Evolutionary conservation across 2,888 invertebrate genomes (phyloP).

Genomic region (Hyles lineata): DNA sequence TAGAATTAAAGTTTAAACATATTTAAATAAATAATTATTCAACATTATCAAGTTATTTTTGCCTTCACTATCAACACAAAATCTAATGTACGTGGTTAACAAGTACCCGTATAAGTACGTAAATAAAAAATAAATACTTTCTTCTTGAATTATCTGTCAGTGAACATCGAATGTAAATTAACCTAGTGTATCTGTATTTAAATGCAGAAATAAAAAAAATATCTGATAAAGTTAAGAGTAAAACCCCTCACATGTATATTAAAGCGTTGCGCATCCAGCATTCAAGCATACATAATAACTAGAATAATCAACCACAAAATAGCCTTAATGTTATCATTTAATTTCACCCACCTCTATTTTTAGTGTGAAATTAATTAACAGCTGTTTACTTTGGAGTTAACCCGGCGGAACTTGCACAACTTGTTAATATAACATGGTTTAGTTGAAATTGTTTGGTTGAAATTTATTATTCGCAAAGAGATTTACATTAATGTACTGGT

Average conservation of each 20-base stretch:
- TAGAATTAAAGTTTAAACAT: no score
- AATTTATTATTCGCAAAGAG: constrained; percentile 1
- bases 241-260: neutral
- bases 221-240: neutral
- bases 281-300: neutral
- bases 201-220: neutral
- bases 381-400: constrained; percentile 5
- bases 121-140: no score
- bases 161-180: no score
- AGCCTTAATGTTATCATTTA: constrained; percentile 7
- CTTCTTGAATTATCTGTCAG: no score
- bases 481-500: neutral
- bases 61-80: no score
- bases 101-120: no score
- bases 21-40: no score
- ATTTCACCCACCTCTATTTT: constrained; percentile 33
- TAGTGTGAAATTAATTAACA: constrained; percentile 1
- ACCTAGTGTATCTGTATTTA: no score
- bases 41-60: no score
- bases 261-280: neutral
- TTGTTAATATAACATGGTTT: neutral
- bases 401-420: neutral
- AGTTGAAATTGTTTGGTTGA: neutral
- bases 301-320: neutral
- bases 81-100: no score